Base-by-base conservation (phyloP, 2,797 vertebrate genomes). In the Xyrichtys novacula region DNA sequence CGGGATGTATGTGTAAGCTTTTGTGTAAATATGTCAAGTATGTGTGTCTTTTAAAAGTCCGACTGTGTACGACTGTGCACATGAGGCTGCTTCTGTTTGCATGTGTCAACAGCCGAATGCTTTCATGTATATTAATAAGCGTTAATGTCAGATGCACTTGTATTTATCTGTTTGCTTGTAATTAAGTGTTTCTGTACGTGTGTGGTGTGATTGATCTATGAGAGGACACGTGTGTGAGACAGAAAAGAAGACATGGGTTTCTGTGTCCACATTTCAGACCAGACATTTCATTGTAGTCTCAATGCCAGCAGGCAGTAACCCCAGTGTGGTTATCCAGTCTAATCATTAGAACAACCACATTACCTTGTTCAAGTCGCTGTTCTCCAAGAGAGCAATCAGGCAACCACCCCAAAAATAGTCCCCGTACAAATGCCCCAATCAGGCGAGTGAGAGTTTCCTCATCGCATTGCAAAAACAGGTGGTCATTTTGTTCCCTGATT, bases 401-500 rank as follows among this genome's bases (percentile, higher is more conserved):
- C 78, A 80, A 65, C 67, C 57, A 28, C 68, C 74, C 83, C 65
- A 48, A 72, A 83, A 87, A 81, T 78, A 83, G 75, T 69, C 74
- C 61, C 62, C 15, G 32, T 65, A 76, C 65, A 78, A 84, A 86
- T 82, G 78, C 75, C 70, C 75, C 87, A 88, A 84, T 89, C 83
- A 88, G 81, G 85, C 61, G 60, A 76, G 65, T 71, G 79, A 81
- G 76, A 75, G 76, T 82, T 86, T 81, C 78, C 79, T 85, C 64
- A 54, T 84, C 20, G 20, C 68, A 71, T 74, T 74, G 71, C 70
- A 81, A 62, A 88, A 89, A 85, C 86, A 89, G 87, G 83, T 88
- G 89, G 89, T 84, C 85, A 83, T 84, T 90, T 85, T 88, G 86
- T 82, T 86, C 81, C 81, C 71, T 83, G 85, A 87, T 90, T 88